Evolutionary conservation across 2,888 invertebrate genomes (phyloP), one percentile per base, ranked within the genome.

Genomic region (Ophraella communa): DNA sequence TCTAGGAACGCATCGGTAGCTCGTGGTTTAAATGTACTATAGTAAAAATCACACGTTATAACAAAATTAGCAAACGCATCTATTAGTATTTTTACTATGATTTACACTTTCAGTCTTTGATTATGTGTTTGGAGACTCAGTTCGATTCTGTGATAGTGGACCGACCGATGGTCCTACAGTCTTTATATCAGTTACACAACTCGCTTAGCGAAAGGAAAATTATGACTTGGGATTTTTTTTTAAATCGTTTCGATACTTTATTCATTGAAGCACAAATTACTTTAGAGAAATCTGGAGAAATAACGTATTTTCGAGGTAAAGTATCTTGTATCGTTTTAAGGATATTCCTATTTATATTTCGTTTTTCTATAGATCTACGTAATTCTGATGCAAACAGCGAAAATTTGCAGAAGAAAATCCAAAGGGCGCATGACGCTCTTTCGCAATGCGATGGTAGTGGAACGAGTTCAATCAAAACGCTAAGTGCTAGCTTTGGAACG

Each of bases 71-170:
- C 11, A 11, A 30, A 3, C 11, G 3, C 2, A 10, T 17, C n/a
- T 21, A 4, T 35, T 42, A 45, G 24, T 54, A 71, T 74, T 10
- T 64, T 14, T 49, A 14, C 35, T 11, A 5, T 14, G 3, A 62
- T 47, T 51, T 1, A 49, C 11, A 53, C 67, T 81, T 79, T 42
- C 83, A 94, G 91, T 89, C 95, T 62, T 85, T 97, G 69, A 89
- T 96, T 64, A 90, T 92, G 86, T 98, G 98, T 82, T 84, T 99
- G 83, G 98, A 99, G 85, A 93, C 95, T 0, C 98, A 99, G 84
- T 99, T 99, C 84, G 99, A 99, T 85, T 88, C 94, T 66, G 96
- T 98, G 68, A 96, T 98, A 66, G 91, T 95, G 65, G 99, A 99
- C 83, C 88, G 99, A 42, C 96, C 98, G 0, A 93, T 98, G 88